Base-by-base conservation (phyloP, 2,797 vertebrate species). In the Alectoris magna region DNA sequence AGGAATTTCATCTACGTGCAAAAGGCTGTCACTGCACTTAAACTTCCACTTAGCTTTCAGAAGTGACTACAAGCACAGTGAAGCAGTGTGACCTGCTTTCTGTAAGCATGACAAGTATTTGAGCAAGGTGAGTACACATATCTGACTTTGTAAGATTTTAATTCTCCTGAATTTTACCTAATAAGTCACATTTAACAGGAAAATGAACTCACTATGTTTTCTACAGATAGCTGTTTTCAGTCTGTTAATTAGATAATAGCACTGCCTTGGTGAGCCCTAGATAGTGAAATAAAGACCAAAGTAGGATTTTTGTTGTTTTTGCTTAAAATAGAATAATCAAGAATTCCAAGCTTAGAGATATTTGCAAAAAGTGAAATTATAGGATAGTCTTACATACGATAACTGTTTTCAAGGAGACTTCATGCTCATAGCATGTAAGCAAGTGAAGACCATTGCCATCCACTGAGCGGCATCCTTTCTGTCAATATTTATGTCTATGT, bases 101-200 rank as follows among this genome's bases (percentile, higher is more conserved):
- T 31, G 14, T 34, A 69, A 64, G 17, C 16, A 71, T 43, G 11
- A 19, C 7, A 76, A 64, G 41, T 27, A 64, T 27, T 51, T 48
- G 59, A 68, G 23, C 21, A 8, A 8, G 2, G 1, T 41, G 6
- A 23, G 16, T 24, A 12, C 31, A 38, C 1, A 19, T 18, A 6
- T 21, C 27, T n/a, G 3, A 3, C 2, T 59, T 38, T 53, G 6
- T 59, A 70, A 77, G 62, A 5, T 2, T 60, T 76, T 49, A 11
- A 29, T 44, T 86, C 7, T 53, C 31, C 4, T 46, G 58, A 48
- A 21, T 48, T 73, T 79, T 59, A 5, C 44, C 8, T n/a, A 68
- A 34, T 38, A 27, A 39, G 38, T 27, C 10, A 38, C 2, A 12
- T 11, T 17, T n/a, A 39, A 10, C 24, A 66, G 12, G 21, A 67